These are phyloP conservation scores for Threskiornis aethiopicus DNA, from an alignment of 2,797 vertebrate genomes.

Conservation along the genomic window DNA sequence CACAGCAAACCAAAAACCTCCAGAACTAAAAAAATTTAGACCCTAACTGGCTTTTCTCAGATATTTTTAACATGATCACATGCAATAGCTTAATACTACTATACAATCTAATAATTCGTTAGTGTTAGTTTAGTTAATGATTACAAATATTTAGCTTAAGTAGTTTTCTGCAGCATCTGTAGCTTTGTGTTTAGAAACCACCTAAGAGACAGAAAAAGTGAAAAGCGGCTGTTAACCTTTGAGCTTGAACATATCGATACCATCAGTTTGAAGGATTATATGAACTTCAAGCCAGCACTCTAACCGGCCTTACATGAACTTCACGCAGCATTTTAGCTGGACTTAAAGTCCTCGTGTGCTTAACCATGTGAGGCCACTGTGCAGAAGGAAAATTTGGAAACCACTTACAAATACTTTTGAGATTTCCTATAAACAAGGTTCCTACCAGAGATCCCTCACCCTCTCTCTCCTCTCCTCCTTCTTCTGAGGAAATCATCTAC, in stretches of 20 bases:
- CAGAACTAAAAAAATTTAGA: neutral
- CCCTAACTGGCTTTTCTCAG: neutral
- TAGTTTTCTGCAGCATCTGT: neutral
- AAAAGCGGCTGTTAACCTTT: neutral
- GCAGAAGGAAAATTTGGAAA: neutral
- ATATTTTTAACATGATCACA: neutral
- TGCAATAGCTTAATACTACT: neutral
- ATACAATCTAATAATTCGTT: neutral
- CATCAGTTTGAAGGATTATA: neutral
- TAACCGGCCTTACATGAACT: neutral
- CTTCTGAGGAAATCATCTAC: neutral
- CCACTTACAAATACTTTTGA: neutral
- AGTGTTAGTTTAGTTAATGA: neutral
- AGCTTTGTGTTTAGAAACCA: neutral
- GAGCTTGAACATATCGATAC: neutral
- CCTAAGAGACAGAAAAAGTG: neutral
- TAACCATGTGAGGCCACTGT: neutral
- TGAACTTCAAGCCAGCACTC: neutral
- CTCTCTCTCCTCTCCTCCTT: neutral
- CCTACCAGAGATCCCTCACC: neutral
- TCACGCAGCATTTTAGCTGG: neutral
- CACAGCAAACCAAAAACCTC: neutral
- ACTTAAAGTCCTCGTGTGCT: neutral
- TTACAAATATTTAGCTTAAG: neutral
- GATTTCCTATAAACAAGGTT: neutral